Percentiles rank a stretch among this genome's conserved stretches.
Evolutionary conservation across 2,113 vertebrate genomes (phyloP).

Genomic region (Bagarius yarrelli): DNA sequence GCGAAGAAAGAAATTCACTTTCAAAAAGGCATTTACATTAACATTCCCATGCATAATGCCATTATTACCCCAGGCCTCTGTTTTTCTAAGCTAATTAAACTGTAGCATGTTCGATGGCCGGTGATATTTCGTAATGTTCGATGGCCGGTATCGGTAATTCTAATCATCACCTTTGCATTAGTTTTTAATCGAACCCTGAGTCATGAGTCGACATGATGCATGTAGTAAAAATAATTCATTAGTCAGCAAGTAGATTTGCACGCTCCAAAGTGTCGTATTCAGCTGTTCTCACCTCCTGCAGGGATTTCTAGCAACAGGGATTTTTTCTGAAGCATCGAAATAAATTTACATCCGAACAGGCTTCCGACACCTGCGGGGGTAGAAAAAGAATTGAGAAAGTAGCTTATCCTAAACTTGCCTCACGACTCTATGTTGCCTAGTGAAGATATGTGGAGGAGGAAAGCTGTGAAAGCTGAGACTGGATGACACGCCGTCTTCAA

Average conservation of each 20-base stretch:
- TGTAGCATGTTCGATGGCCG: not conserved
- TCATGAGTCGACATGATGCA: slow-evolving; percentile 28
- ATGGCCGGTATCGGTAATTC: not conserved
- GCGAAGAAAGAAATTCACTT: too few relatives aligned
- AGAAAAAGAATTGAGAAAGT: not conserved
- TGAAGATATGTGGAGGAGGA: not conserved
- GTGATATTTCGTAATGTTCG: not conserved
- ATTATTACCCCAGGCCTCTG: not conserved
- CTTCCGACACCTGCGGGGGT: slow-evolving; percentile 10
- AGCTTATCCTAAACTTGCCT: not conserved
- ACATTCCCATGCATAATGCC: not conserved
- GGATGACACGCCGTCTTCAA: not conserved
- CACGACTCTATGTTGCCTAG: not conserved
- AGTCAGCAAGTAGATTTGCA: slow-evolving; percentile 34
- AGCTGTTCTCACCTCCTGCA: slow-evolving; percentile 38
- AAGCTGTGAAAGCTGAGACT: not conserved
- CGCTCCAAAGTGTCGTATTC: slow-evolving; percentile 43
- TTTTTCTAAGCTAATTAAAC: not conserved
- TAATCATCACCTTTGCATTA: not conserved
- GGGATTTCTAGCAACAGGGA: slow-evolving; percentile 33
- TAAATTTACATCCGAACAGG: slow-evolving; percentile 17
- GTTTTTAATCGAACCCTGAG: slow-evolving; percentile 12
- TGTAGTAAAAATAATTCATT: slow-evolving; percentile 38
- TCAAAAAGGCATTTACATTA: too few relatives aligned
- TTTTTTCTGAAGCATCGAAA: slow-evolving; percentile 23